Evolutionary conservation across 2,888 invertebrate species (phyloP), one percentile per base, ranked within the genome.

Genomic region (Glaucopsyche alexis): DNA sequence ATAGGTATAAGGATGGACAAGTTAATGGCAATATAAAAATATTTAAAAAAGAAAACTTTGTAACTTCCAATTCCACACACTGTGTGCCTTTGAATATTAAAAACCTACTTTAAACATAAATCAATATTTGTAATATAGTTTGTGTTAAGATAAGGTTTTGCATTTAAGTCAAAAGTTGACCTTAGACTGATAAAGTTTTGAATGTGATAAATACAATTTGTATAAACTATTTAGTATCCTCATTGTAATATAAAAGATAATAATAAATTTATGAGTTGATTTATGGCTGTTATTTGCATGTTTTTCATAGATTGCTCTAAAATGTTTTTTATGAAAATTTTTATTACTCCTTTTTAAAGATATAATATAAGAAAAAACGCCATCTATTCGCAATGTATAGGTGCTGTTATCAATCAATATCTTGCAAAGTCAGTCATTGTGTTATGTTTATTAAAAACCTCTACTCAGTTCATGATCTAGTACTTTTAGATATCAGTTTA

Each of bases 101-200:
- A 16, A 11, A 55, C 11, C 11, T 55, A 19, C 55, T 19, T 55
- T 55, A 55, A 16, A 16, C 52, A 19, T n/a, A n/a, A n/a, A n/a
- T n/a, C n/a, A n/a, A n/a, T n/a, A n/a, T n/a, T n/a, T n/a, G n/a
- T n/a, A n/a, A 7, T 52, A 14, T 7, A 6, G 9, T 52, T 16
- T 8, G n/a, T 45, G 45, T 45, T 9, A 45, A 5, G 11, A 5
- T 19, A 60, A 8, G 55, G 11, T 60, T 60, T 16, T 47, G 45
- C 67, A 67, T 69, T 69, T 69, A 69, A 14, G 45, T 45, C 9
- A 42, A 47, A 69, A 47, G 69, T 19, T 74, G 74, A 74, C 72
- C 74, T 74, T 75, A 69, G 75, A 75, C 75, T 75, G 75, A 75
- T 72, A 66, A 71, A 71, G 66, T 72, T 45, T 67, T 52, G 66